These are phyloP conservation scores for Silvanus unidentatus DNA, from an alignment of 2,888 invertebrate species.

Conservation along the genomic window DNA sequence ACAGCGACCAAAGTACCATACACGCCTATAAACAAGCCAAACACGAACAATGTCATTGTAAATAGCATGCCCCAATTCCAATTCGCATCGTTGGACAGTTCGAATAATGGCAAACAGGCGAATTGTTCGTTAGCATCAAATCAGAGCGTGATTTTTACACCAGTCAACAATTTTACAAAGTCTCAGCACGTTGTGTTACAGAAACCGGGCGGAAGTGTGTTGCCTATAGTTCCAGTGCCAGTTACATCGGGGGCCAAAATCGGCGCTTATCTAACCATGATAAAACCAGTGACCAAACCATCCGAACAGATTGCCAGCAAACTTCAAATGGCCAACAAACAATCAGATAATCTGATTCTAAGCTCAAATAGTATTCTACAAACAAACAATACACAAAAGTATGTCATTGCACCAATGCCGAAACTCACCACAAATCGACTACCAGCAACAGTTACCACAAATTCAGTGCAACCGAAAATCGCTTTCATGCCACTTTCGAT, in stretches of 20 bases:
- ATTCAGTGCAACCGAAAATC: slow-evolving; percentile 47
- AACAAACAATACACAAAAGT: slow-evolving; percentile 48
- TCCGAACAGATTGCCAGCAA: slow-evolving; percentile 25
- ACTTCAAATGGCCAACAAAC: slow-evolving; percentile 38
- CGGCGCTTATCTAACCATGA: slow-evolving; percentile 52
- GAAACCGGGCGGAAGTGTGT: slow-evolving; percentile 44
- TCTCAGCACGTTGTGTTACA: slow-evolving; percentile 55
- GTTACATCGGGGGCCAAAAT: slow-evolving; percentile 48
- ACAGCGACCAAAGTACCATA: slow-evolving; percentile 40
- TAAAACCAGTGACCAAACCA: slow-evolving; percentile 50
- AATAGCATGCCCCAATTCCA: slow-evolving; percentile 26
- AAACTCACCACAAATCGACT: slow-evolving; percentile 54
- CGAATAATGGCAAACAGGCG: slow-evolving; percentile 18
- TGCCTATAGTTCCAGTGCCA: slow-evolving; percentile 49
- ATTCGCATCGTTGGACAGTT: slow-evolving; percentile 30
- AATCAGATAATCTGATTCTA: slow-evolving; percentile 37
- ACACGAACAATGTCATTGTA: slow-evolving; percentile 15
- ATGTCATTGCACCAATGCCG: slow-evolving; percentile 56
- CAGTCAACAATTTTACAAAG: slow-evolving; percentile 23
- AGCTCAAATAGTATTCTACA: slow-evolving; percentile 12
- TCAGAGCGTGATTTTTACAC: slow-evolving; percentile 32
- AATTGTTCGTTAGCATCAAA: slow-evolving; percentile 20
- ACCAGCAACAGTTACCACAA: slow-evolving; percentile 53
- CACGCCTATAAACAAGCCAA: slow-evolving; percentile 20
- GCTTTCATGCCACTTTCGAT: slow-evolving; percentile 40